These are phyloP conservation scores for Hetaerina americana DNA, from an alignment of 1,140 invertebrate species.

Conservation along the genomic window DNA sequence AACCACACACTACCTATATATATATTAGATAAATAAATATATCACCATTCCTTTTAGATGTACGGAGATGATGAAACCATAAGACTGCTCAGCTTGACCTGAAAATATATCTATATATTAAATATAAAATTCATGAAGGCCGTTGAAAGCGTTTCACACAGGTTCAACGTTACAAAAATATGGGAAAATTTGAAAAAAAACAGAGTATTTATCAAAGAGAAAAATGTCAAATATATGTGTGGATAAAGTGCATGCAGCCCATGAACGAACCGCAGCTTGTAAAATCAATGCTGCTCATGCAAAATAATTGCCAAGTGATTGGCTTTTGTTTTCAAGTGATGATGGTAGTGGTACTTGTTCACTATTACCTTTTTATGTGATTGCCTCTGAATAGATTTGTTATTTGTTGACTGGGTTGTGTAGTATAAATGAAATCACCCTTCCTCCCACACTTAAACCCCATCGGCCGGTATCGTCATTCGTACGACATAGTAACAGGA, in stretches of 20 bases:
- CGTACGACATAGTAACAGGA: too few relatives aligned
- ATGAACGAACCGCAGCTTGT: background rate
- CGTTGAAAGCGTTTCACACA: background rate
- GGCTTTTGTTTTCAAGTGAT: background rate
- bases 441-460: background rate
- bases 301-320: background rate
- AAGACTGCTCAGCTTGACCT: background rate
- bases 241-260: background rate
- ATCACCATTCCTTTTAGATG: background rate
- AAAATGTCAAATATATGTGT: background rate
- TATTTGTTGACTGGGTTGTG: background rate
- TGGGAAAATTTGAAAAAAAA: background rate
- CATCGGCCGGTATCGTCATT: too few relatives aligned
- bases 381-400: background rate
- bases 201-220: background rate
- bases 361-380: background rate
- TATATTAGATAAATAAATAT: background rate
- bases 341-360: background rate
- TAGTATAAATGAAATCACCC: background rate
- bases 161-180: background rate
- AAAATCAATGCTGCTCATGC: background rate
- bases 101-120: conserved; percentile 1
- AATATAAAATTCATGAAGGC: background rate
- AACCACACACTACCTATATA: background rate
- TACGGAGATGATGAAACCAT: background rate